A percentile compares a stretch with the other conserved stretches of the same genome.
Evolutionary conservation across 2,888 invertebrate genomes (phyloP).

Genomic region (Selenia dentaria): DNA sequence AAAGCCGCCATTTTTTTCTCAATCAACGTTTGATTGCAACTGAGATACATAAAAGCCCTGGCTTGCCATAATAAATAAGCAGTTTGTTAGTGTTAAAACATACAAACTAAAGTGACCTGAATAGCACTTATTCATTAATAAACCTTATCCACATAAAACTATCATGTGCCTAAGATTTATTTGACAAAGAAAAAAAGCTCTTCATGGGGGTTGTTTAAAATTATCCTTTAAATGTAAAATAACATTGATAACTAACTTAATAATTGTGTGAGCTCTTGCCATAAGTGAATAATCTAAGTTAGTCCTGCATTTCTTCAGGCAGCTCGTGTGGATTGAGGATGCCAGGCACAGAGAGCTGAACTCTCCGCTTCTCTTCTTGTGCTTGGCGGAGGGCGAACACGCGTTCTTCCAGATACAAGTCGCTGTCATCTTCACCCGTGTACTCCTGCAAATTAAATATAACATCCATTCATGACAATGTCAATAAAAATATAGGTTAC

Average conservation of each 20-base stretch:
- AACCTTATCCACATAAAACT: neutral
- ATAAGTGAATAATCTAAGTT: constrained; percentile 50
- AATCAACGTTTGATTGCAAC: too few relatives aligned
- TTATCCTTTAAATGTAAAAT: constrained; percentile 3
- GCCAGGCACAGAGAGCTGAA: constrained; percentile 97
- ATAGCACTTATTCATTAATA: neutral
- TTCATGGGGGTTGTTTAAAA: neutral
- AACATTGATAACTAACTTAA: constrained; percentile 20
- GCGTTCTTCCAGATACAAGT: constrained; percentile 98
- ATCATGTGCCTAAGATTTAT: neutral
- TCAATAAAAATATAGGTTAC: too few relatives aligned
- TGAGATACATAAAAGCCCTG: too few relatives aligned
- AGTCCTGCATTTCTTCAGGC: constrained; percentile 98
- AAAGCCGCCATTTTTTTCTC: too few relatives aligned
- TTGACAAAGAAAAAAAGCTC: too few relatives aligned
- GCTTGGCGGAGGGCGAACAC: constrained; percentile 94
- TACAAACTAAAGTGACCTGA: neutral
- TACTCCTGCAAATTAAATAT: constrained; percentile 90
- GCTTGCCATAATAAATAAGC: neutral
- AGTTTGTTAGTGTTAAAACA: neutral
- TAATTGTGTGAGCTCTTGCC: constrained; percentile 56
- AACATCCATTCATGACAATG: too few relatives aligned
- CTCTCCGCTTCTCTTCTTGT: constrained; percentile 96
- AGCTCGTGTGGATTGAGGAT: constrained; percentile 98
- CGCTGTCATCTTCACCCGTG: constrained; percentile 98